A percentile compares a stretch with the other conserved stretches of the same genome.
These are phyloP conservation scores for Myotis myotis DNA, from an alignment of 2,797 vertebrate species.

Conservation along the genomic window DNA sequence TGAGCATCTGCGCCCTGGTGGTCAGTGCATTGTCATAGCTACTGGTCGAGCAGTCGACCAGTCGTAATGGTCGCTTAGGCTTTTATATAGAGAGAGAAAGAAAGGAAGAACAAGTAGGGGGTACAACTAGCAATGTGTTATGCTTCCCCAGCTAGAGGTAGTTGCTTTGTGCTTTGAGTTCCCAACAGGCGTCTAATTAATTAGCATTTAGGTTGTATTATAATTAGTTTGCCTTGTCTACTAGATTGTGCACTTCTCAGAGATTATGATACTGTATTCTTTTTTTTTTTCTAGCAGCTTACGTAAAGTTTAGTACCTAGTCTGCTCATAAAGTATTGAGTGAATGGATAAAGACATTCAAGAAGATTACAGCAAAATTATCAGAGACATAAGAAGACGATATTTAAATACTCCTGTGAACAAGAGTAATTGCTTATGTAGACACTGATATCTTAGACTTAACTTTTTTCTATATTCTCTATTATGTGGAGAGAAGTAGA, in stretches of 20 bases:
- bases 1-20: too few species aligned
- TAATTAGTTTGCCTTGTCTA: not conserved
- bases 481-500: not conserved
- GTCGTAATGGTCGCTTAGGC: too few species aligned
- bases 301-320: not conserved
- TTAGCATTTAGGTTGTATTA: not conserved
- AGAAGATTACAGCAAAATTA: conserved; percentile 31
- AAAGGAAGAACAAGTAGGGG: not conserved
- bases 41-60: too few species aligned
- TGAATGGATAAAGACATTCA: not conserved
- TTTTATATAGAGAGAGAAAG: not conserved
- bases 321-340: not conserved
- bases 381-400: not conserved
- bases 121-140: not conserved
- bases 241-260: not conserved
- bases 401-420: not conserved
- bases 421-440: not conserved
- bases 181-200: not conserved
- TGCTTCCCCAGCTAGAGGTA: not conserved
- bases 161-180: not conserved
- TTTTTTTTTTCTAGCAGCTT: not conserved
- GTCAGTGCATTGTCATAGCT: too few species aligned
- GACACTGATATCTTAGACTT: not conserved
- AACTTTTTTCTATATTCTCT: not conserved
- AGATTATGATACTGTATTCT: not conserved